A percentile compares a stretch with the other conserved stretches of the same genome.
phyloP scores from a whole-genome alignment of 2,888 invertebrate species.

The Liodrosophila aerea region DNA sequence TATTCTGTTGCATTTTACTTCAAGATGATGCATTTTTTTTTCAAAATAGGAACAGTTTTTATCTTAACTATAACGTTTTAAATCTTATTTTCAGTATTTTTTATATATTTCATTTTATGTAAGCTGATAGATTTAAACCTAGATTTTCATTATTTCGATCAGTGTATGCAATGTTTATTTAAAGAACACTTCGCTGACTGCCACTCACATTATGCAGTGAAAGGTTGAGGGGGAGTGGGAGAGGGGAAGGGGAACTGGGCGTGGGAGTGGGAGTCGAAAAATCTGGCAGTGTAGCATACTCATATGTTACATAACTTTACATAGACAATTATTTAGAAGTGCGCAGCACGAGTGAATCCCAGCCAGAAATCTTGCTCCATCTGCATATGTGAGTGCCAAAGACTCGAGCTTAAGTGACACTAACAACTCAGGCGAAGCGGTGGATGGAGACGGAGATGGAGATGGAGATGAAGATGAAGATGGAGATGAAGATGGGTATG shows the following conservation, averaged over 20 bases:
- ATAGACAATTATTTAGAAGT: conserved; percentile 77
- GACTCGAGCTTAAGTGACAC: conserved; percentile 77
- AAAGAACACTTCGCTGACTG: conserved; percentile 38
- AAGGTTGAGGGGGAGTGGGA: conserved; percentile 19
- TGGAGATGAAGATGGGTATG: conserved; percentile 7
- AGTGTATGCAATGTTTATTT: conserved; percentile 32
- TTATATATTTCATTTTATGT: no score
- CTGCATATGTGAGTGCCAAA: conserved; percentile 64
- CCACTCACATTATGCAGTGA: conserved; percentile 67
- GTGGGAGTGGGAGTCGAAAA: not conserved
- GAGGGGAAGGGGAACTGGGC: conserved; percentile 6
- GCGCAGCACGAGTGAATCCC: conserved; percentile 51
- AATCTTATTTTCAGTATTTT: no score
- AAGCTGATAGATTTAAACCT: no score
- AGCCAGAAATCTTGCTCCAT: conserved; percentile 42
- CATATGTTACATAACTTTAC: conserved; percentile 64
- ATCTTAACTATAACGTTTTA: no score
- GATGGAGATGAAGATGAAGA: not conserved
- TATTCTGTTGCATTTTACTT: no score
- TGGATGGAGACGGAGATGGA: not conserved
- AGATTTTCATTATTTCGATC: no score
- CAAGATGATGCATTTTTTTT: no score
- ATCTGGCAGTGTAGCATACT: conserved; percentile 12
- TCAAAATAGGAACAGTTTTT: no score
- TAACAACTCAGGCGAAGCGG: conserved; percentile 55